Evolutionary conservation across 2,113 vertebrate species (phyloP).

Genomic region (Tamias sibiricus): DNA sequence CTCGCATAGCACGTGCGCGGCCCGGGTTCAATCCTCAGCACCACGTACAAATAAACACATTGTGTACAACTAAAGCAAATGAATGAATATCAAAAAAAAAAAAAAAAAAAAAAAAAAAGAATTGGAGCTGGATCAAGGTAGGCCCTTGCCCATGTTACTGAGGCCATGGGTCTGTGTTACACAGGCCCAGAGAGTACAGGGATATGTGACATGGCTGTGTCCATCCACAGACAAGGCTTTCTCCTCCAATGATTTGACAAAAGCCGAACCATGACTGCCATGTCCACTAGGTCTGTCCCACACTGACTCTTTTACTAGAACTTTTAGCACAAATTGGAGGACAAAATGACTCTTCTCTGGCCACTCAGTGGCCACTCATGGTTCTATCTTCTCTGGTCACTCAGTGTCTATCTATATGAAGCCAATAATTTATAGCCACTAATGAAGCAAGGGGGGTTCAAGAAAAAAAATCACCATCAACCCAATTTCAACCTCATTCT

Average conservation of each 20-base stretch:
- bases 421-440: constrained; percentile 40
- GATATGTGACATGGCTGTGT: neutral
- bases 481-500: neutral
- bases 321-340: constrained; percentile 20
- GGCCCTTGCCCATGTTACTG: neutral
- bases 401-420: neutral
- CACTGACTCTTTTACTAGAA: neutral
- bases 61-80: too few relatives aligned
- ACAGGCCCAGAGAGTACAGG: neutral
- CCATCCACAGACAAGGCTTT: neutral
- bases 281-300: neutral
- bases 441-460: constrained; percentile 12
- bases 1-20: too few relatives aligned
- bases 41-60: too few relatives aligned
- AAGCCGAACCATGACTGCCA: neutral
- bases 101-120: too few relatives aligned
- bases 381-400: neutral
- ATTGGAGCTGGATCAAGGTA: neutral
- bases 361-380: neutral
- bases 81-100: too few relatives aligned
- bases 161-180: neutral
- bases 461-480: neutral
- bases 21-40: too few relatives aligned
- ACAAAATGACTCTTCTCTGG: neutral
- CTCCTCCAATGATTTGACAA: neutral